Base-by-base conservation (phyloP, 1,140 invertebrate genomes). In the Drosophila punjabiensis region DNA sequence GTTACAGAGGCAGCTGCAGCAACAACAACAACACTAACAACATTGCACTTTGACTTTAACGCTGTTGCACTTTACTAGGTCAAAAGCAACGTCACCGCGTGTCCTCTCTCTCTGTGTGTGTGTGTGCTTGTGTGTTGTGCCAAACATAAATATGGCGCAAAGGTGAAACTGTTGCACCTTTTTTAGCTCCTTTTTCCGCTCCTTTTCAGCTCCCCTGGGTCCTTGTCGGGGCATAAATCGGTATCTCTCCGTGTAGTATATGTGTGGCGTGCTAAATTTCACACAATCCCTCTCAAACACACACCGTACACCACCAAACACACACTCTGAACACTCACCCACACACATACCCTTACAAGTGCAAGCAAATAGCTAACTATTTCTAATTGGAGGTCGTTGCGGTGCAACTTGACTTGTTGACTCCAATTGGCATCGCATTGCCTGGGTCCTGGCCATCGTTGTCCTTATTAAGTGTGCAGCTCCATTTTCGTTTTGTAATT, bases 61-160 rank as follows among this genome's bases (percentile, higher is more conserved):
- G 81, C 81, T 88, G 81, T 89, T 89, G 85, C 86, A 73, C 81
- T 89, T 87, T 88, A 88, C 85, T 88, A 88, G 85, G 85, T 88
- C 85, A 88, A 85, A 89, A 85, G 86, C 81, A 89, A 89, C 85
- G 85, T 88, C 85, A 88, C 50, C 61, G 48, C 64, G 60, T 58
- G 62, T 33, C 45, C 45, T 32, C 37, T 11, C 47, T 33, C 16
- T 66, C 24, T 24, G 1, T 24, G 8, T 55, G 43, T 53, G 35
- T 78, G 47, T 45, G 39, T 55, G 56, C 52, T 47, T 45, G 35
- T 47, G 76, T 85, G 63, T 50, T 67, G 77, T 80, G 81, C 70
- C 85, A 88, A 88, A 85, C 84, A 88, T 88, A 88, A 88, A 88
- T 88, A 88, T 84, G 84, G 85, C 60, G 85, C 63, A 75, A 81